Evolutionary conservation across 2,797 vertebrate species (phyloP), one percentile per base, ranked within the genome.

Genomic region (Trematomus bernacchii): DNA sequence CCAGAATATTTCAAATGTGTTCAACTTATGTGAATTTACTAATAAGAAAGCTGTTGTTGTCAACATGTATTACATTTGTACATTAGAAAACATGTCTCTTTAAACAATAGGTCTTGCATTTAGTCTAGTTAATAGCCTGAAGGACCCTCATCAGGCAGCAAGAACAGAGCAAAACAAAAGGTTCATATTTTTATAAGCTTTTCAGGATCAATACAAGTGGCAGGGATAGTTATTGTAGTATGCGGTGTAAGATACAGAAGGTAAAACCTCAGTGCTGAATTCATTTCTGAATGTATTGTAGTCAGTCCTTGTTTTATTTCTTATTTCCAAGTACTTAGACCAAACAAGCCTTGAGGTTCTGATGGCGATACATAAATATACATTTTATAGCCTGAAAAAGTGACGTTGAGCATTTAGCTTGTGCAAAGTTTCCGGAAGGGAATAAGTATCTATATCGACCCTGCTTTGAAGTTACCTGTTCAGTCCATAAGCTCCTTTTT

Each of bases 361-460:
- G 18, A 58, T 30, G 57, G 57, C 0, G 0, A 55, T 82, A 78
- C 69, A 75, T 65, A 83, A 76, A 85, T 77, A 19, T 21, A 48
- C 30, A 63, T 77, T 85, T 79, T 59, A 83, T 52, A 71, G 63
- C 52, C n/a, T 48, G 59, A 59, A 80, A 85, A 78, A 58, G 65
- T 53, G 19, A 73, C 33, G 1, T 9, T 37, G 33, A 37, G 33
- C 33, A 67, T 21, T 77, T n/a, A 16, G 70, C 67, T 79, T 43
- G 47, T 76, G 44, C 60, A 83, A 85, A 79, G 73, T 71, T 82
- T 82, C 72, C 72, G 69, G 73, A 76, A 76, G 72, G 50, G 76
- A 74, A 73, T 53, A 71, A 67, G 68, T 77, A 86, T 84, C 68
- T 82, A 79, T 80, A 77, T 85, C 86, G 85, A 86, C 87, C 77